Percentiles rank a stretch among this genome's conserved stretches.
Conservation (phyloP, 2,888 invertebrate genomes). For the Colletes collaris region DNA sequence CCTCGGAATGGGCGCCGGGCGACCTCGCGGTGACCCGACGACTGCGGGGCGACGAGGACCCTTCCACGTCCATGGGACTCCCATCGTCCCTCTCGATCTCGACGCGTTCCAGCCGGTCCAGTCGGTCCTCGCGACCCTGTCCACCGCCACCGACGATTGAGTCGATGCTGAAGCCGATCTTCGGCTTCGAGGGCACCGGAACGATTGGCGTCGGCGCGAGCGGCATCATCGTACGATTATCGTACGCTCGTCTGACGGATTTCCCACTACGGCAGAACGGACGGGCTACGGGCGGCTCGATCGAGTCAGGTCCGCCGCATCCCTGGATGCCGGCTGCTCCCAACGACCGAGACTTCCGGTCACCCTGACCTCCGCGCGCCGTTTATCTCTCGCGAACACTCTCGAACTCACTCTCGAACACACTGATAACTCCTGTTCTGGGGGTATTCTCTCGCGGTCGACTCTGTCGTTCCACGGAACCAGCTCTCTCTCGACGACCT, state of each 20-base stretch:
- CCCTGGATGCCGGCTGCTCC: constrained; percentile 11
- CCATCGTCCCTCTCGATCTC: constrained; percentile 77
- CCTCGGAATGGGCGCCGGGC: constrained; percentile 84
- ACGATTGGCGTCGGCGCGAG: constrained; percentile 96
- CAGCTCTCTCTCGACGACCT: not conserved
- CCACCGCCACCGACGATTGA: constrained; percentile 92
- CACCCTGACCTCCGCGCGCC: too few species aligned
- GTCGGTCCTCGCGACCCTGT: constrained; percentile 83
- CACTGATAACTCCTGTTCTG: not conserved
- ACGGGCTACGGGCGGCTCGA: not conserved
- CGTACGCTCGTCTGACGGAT: constrained; percentile 61
- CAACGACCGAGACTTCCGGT: not conserved
- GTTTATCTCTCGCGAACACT: constrained; percentile 26
- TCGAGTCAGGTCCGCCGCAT: constrained; percentile 61
- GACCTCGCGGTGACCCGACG: constrained; percentile 77
- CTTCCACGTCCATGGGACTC: constrained; percentile 78
- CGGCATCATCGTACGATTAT: constrained; percentile 92
- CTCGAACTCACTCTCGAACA: constrained; percentile 13
- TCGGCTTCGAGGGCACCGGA: constrained; percentile 95
- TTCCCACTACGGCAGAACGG: constrained; percentile 51
- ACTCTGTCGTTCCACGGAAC: too few species aligned
- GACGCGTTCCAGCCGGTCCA: constrained; percentile 76
- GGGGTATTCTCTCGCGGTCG: not conserved
- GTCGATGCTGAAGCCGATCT: constrained; percentile 97
- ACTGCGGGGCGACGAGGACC: constrained; percentile 77